Base-by-base conservation (phyloP, 2,888 invertebrate species). In the Cryptus armator region DNA sequence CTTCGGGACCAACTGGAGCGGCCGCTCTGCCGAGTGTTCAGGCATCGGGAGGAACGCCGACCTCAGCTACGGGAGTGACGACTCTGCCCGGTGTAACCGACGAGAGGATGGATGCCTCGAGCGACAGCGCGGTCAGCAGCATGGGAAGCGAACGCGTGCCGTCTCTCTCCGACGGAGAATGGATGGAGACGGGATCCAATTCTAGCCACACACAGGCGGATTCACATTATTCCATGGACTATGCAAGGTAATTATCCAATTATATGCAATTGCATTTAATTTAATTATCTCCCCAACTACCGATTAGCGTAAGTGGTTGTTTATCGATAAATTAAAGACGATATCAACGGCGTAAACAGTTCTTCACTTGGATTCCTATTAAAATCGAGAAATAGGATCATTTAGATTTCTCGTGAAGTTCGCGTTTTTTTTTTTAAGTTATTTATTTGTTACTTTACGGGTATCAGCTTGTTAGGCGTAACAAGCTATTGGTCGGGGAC, bases 61-160 rank as follows among this genome's bases (percentile, higher is more conserved):
- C 91, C 48, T 87, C 94, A 0, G 94, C 94, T 66, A 84, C 89
- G 37, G 85, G 90, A 51, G 91, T 93, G 71, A 88, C 95, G 0
- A 94, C 94, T 24, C 91, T 94, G 24, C 89, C 92, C 43, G 94
- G 91, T 59, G 93, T 94, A 71, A 94, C 94, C 86, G 96, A 95
- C 89, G 94, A 97, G 94, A 96, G 97, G 7, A 95, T 97, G 94
- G 97, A 98, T 92, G 97, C 98, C 0, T 97, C 97, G 16, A 98
- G 97, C 79, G 98, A 98, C 94, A 98, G 98, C 91, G 98, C 98
- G 0, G 98, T 98, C 48, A 98, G 98, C 84, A 98, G 98, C 1
- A 98, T 98, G 98, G 98, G 98, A 3, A 98, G 98, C 1, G 98
- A 98, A 91, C 95, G 98, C 14, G 98, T 98, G 10, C 97, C 98